phyloP scores from a whole-genome alignment of 2,797 vertebrate species.

The Lutjanus campechanus region DNA sequence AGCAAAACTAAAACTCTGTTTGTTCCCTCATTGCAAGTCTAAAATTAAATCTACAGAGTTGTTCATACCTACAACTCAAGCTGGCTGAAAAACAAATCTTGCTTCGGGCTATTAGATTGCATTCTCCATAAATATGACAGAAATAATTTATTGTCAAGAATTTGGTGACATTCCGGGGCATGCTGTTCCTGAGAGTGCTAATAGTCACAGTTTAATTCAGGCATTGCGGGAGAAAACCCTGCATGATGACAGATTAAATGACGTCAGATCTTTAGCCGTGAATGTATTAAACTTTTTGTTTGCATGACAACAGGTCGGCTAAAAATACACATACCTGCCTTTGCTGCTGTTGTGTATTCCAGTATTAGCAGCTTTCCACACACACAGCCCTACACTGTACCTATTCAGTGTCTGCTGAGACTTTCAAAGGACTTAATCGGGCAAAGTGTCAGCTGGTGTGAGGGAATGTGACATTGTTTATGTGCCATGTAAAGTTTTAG shows the following conservation, averaged over 20 bases:
- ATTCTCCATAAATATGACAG: slow-evolving; percentile 46
- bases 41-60: slow-evolving; percentile 21
- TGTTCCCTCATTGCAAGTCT: slow-evolving; percentile 4
- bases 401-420: slow-evolving; percentile 4
- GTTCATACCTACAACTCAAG: not conserved
- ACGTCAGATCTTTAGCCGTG: slow-evolving; percentile 32
- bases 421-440: slow-evolving; percentile 37
- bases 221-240: slow-evolving; percentile 14
- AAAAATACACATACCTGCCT: slow-evolving; percentile 59
- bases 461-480: slow-evolving; percentile 48
- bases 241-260: slow-evolving; percentile 35
- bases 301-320: slow-evolving; percentile 61
- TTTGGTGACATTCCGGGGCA: slow-evolving; percentile 48
- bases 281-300: slow-evolving; percentile 59
- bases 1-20: not conserved
- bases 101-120: slow-evolving; percentile 27
- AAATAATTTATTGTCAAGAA: slow-evolving; percentile 57
- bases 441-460: slow-evolving; percentile 14
- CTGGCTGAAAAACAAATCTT: slow-evolving; percentile 27
- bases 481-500: slow-evolving; percentile 55
- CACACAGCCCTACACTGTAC: not conserved
- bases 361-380: not conserved
- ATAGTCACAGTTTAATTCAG: slow-evolving; percentile 53
- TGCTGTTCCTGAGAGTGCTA: slow-evolving; percentile 27
- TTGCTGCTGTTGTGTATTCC: slow-evolving; percentile 11